A percentile compares a stretch with the other conserved stretches of the same genome.
Conservation (phyloP, 2,797 vertebrate genomes). For the Lutjanus argentimaculatus region DNA sequence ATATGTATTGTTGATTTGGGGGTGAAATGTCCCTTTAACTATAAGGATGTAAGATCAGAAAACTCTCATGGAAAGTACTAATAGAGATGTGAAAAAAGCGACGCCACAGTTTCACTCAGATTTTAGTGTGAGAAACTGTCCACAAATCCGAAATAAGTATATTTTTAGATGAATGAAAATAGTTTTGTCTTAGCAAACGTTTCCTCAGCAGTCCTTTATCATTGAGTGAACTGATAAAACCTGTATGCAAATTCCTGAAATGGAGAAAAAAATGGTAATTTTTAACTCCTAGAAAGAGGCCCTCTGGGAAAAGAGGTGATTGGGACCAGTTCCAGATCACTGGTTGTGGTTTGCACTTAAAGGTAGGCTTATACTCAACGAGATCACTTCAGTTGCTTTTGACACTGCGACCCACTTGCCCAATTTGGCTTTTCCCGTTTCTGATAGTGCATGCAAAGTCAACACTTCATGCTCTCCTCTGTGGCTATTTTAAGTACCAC, state of each 20-base stretch:
- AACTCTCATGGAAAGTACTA: too few relatives aligned
- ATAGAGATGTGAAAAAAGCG: too few relatives aligned
- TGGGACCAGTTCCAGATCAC: background rate
- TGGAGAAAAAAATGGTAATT: background rate
- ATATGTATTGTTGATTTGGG: too few relatives aligned
- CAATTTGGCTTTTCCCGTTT: constrained; percentile 27
- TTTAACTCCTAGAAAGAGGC: background rate
- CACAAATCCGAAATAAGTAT: too few relatives aligned
- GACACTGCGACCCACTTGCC: constrained; percentile 5
- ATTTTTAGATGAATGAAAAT: background rate
- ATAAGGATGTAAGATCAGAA: too few relatives aligned
- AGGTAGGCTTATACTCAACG: background rate
- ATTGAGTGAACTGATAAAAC: background rate
- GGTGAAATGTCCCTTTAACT: too few relatives aligned
- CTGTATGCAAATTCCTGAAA: background rate
- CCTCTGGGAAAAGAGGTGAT: background rate
- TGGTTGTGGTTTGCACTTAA: constrained; percentile 18
- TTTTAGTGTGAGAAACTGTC: background rate
- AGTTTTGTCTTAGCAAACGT: background rate
- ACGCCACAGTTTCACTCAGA: too few relatives aligned
- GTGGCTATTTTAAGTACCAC: constrained; percentile 28
- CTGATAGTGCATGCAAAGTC: constrained; percentile 8
- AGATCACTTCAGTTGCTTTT: constrained; percentile 15
- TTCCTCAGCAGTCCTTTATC: background rate
- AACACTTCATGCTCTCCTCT: constrained; percentile 33